Evolutionary conservation across 2,888 invertebrate species (phyloP).

Genomic region (Caenorhabditis panamensis): DNA sequence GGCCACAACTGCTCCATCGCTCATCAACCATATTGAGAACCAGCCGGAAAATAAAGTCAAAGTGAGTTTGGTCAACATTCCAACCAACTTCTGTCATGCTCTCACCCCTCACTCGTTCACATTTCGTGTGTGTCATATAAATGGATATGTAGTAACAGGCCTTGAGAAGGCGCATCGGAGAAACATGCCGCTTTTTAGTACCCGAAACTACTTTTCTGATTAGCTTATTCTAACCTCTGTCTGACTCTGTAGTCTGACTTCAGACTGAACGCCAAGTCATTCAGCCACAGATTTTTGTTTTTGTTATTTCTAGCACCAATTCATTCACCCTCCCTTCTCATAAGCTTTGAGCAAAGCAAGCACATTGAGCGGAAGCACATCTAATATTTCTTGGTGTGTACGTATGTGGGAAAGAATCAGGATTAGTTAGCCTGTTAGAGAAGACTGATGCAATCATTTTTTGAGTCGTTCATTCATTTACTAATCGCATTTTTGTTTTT

Average conservation of each 20-base stretch:
- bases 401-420: neutral
- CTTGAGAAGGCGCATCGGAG: constrained; percentile 19
- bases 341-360: constrained; percentile 6
- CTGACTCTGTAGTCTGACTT: neutral
- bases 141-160: constrained; percentile 44
- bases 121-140: constrained; percentile 62
- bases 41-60: constrained; percentile 44
- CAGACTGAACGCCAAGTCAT: neutral
- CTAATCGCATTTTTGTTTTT: constrained; percentile 13
- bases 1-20: constrained; percentile 55
- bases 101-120: constrained; percentile 67
- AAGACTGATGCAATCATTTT: neutral
- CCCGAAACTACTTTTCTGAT: constrained; percentile 27
- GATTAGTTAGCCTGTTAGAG: constrained; percentile 11
- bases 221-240: constrained; percentile 40
- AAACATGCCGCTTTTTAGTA: constrained; percentile 41
- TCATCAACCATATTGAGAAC: constrained; percentile 59
- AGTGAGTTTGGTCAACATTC: constrained; percentile 30
- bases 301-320: constrained; percentile 26
- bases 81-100: constrained; percentile 49
- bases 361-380: constrained; percentile 11
- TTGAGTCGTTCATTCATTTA: neutral
- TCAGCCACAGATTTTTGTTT: constrained; percentile 34
- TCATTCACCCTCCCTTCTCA: neutral
- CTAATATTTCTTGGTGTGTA: constrained; percentile 9